Conservation (phyloP, 1,140 invertebrate genomes). For the Calephelis virginiensis region DNA sequence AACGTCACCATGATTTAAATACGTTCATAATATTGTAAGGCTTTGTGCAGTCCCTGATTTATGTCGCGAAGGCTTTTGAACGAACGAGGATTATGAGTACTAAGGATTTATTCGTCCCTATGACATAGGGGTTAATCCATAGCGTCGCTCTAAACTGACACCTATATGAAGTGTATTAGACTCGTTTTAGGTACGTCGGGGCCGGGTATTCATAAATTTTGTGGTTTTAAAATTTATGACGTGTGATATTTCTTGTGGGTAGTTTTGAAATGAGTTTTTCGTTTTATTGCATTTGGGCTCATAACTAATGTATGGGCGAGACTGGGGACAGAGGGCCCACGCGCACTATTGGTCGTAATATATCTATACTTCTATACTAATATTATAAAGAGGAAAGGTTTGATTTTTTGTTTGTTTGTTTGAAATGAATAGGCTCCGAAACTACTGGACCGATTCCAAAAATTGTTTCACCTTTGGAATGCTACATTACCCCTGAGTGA, state of each 20-base stretch:
- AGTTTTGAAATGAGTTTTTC: slow-evolving; percentile 18
- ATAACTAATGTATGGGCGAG: slow-evolving; percentile 4
- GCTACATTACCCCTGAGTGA: no score
- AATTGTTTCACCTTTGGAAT: no score
- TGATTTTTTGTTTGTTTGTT: no score
- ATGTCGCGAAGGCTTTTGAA: neutral
- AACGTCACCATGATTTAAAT: slow-evolving; percentile 1
- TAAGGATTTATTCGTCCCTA: neutral
- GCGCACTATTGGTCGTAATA: no score
- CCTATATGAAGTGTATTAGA: neutral
- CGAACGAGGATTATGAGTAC: slow-evolving; percentile 12
- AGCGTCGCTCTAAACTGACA: neutral
- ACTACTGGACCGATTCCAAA: no score
- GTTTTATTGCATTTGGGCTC: neutral
- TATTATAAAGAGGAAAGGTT: no score
- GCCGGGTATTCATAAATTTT: neutral
- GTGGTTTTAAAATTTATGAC: slow-evolving; percentile 37
- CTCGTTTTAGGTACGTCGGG: neutral
- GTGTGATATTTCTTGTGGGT: slow-evolving; percentile 48
- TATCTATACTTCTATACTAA: no score
- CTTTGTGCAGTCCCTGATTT: slow-evolving; percentile 2
- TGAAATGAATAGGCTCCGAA: no score
- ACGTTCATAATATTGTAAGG: neutral
- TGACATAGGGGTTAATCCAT: slow-evolving; percentile 1
- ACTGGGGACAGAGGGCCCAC: no score